Percentiles rank a stretch among this genome's conserved stretches.
phyloP scores from a whole-genome alignment of 2,888 invertebrate genomes.

The Dryadula phaetusa region DNA sequence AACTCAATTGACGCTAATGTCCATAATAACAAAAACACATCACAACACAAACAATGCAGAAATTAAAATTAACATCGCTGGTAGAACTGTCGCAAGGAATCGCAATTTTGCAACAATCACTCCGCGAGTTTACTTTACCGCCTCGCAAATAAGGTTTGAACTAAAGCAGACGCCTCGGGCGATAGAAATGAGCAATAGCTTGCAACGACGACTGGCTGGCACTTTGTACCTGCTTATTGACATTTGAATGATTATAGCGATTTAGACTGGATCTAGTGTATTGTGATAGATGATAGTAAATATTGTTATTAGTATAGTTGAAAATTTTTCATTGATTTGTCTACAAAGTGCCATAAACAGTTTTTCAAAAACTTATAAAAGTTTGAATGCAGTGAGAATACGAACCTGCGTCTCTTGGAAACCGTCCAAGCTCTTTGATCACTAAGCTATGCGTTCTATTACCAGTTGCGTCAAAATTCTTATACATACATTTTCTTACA shows the following conservation, averaged over 20 bases:
- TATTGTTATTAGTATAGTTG: too few relatives aligned
- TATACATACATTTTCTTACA: too few relatives aligned
- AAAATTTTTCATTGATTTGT: too few relatives aligned
- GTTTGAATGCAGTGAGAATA: too few relatives aligned
- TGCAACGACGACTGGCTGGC: neutral
- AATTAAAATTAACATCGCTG: neutral
- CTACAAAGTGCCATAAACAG: too few relatives aligned
- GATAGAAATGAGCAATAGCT: conserved; percentile 46
- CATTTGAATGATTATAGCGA: conserved; percentile 16
- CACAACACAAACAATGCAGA: neutral
- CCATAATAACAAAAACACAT: too few relatives aligned
- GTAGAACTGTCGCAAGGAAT: conserved; percentile 53
- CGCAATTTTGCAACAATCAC: conserved; percentile 68
- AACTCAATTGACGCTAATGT: too few relatives aligned
- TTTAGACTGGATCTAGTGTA: neutral
- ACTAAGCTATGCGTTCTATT: too few relatives aligned
- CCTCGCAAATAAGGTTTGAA: conserved; percentile 67
- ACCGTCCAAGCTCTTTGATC: too few relatives aligned
- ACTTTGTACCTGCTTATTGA: conserved; percentile 27
- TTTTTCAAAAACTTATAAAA: too few relatives aligned
- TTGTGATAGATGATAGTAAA: neutral
- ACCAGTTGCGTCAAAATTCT: too few relatives aligned
- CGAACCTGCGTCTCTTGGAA: too few relatives aligned
- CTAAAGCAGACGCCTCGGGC: conserved; percentile 46
- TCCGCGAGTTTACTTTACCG: conserved; percentile 68